Evolutionary conservation across 1,140 invertebrate species (phyloP).

Genomic region (Homarus americanus): DNA sequence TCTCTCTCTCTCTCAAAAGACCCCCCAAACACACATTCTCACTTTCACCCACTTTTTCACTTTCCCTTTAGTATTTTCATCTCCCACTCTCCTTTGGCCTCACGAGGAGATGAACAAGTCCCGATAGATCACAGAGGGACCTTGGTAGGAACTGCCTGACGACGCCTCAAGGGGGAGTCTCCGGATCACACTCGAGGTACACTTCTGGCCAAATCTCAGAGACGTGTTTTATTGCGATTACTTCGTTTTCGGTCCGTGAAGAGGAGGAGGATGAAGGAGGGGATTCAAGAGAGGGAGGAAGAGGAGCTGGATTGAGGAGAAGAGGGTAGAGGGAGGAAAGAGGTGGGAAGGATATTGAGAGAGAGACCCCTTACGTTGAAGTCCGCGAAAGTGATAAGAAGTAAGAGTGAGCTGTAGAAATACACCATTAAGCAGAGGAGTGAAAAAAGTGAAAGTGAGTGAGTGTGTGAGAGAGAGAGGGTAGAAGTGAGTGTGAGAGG

Average conservation of each 20-base stretch:
- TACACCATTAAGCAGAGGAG: too few relatives aligned
- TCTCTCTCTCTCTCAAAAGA: slow-evolving; percentile 30
- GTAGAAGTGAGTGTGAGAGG: not conserved
- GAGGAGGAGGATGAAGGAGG: too few relatives aligned
- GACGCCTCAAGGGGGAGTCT: not conserved
- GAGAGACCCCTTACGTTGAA: too few relatives aligned
- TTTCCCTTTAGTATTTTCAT: not conserved
- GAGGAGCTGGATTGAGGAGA: slow-evolving; percentile 5
- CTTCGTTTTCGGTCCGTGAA: too few relatives aligned
- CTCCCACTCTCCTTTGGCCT: not conserved
- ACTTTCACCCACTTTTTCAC: not conserved
- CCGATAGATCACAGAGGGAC: not conserved
- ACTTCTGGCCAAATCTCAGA: too few relatives aligned
- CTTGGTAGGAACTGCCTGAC: not conserved
- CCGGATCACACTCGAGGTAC: not conserved
- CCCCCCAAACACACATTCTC: too few relatives aligned
- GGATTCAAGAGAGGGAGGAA: too few relatives aligned
- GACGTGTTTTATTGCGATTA: too few relatives aligned
- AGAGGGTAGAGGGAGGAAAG: too few relatives aligned
- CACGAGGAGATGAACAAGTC: not conserved
- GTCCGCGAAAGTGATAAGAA: too few relatives aligned
- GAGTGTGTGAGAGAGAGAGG: slow-evolving; percentile 1
- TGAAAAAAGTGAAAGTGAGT: not conserved
- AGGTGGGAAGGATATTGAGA: too few relatives aligned
- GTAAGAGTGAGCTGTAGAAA: too few relatives aligned